These are phyloP conservation scores for Eupithecia inturbata DNA, from an alignment of 2,888 invertebrate species.

Conservation along the genomic window DNA sequence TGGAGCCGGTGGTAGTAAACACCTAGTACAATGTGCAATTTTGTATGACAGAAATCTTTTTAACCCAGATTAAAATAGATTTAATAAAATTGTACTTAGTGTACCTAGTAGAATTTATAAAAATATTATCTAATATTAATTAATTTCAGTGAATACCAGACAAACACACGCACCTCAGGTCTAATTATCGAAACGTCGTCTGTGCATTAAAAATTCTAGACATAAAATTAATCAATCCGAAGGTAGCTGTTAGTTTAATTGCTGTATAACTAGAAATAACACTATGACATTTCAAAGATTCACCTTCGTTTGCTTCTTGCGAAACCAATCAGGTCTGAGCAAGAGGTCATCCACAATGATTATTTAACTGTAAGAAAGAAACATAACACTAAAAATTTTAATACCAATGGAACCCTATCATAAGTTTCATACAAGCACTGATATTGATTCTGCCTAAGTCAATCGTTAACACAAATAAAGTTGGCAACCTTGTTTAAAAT, in stretches of 20 bases:
- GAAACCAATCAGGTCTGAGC: slow-evolving; percentile 14
- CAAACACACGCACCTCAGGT: neutral
- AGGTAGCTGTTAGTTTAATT: slow-evolving; percentile 23
- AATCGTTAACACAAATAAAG: neutral
- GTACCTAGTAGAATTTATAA: neutral
- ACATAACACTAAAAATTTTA: too few relatives aligned
- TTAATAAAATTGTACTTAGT: too few relatives aligned
- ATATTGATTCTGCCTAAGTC: too few relatives aligned
- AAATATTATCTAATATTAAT: neutral
- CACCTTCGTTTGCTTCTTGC: slow-evolving; percentile 25
- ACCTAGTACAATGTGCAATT: too few relatives aligned
- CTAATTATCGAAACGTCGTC: neutral
- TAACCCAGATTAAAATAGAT: too few relatives aligned
- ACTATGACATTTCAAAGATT: slow-evolving; percentile 30
- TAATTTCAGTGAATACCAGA: neutral
- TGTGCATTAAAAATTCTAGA: neutral
- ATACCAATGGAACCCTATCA: too few relatives aligned
- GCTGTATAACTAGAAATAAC: slow-evolving; percentile 8
- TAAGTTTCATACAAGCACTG: too few relatives aligned
- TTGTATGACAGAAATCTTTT: neutral
- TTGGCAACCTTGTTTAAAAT: neutral
- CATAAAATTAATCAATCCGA: slow-evolving; percentile 18
- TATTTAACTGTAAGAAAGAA: neutral
- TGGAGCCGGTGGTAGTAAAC: neutral
- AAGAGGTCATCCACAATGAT: neutral